Base-by-base conservation (phyloP, 2,888 invertebrate species). In the Sminthurinus aureus region DNA sequence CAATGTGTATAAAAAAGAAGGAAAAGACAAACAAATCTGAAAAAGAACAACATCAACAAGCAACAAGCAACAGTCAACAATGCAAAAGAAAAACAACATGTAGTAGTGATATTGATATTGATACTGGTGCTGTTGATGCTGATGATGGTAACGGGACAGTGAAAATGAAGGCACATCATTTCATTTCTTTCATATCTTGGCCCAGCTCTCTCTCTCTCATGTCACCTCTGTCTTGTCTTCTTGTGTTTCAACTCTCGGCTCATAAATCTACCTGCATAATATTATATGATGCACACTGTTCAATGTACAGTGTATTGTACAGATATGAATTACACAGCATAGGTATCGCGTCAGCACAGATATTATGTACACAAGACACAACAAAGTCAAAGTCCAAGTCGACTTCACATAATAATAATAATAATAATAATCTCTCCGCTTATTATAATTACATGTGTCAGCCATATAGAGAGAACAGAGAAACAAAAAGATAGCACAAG, bases 1-100 rank as follows among this genome's bases (percentile, higher is more conserved):
- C 50, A 82, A 51, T 77, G 38, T 38, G 38, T 38, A 38, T 38
- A 38, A 67, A 71, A 77, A 69, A 82, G 64, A 67, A 64, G 64
- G 22, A 67, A 50, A 82, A 82, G 67, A 82, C 11, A 20, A 22
- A 26, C 18, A 22, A 66, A 38, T 1, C 38, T 38, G 76, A 67
- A 51, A 51, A 50, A 81, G 50, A 76, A 75, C 52, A 66, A 66
- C 11, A 52, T 67, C 66, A 77, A 50, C n/a, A 51, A 52, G 13
- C 58, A 6, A 6, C 66, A 66, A 66, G 6, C 24, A 24, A 58
- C 76, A 58, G 18, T 4, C 22, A 38, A 38, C 38, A 38, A 38
- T 38, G 73, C 13, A 73, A 24, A 38, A 73, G 26, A 73, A 78
- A 22, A 74, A 77, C 69, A 76, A 50, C 67, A 64, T n/a, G n/a